Base-by-base conservation (phyloP, 2,797 vertebrate genomes). In the Eulemur rubriventer region DNA sequence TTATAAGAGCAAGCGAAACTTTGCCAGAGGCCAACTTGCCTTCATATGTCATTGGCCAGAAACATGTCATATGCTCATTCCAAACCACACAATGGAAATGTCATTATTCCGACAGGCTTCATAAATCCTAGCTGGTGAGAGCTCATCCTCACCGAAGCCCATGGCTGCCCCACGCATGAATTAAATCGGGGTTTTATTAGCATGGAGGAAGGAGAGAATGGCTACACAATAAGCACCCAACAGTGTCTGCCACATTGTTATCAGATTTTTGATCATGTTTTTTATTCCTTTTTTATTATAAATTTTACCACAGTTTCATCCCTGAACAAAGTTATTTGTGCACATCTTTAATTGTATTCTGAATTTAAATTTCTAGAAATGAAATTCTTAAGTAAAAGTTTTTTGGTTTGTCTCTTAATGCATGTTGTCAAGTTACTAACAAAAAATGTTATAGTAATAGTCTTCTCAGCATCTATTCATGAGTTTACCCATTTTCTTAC, bases 21-120 rank as follows among this genome's bases (percentile, higher is more conserved):
- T 73, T 55, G 38, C 10, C 73, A 20, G 30, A 93, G 35, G n/a
- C 61, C 46, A 38, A 48, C 33, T 86, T 48, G 35, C 10, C 69
- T 63, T 94, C 38, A 28, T 46, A 46, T 84, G 94, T 93, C n/a
- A 91, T 73, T 67, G 30, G 43, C 16, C 18, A 80, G 43, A 91
- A 96, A 35, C 22, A 2, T 80, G 38, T 63, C 97, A 98, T 95
- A 96, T 94, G 61, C 18, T 89, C 13, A 5, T 72, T 59, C 26
- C 57, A 85, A 76, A 65, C 24, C 30, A 81, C 50, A 59, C 30
- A 82, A 38, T 57, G 65, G 35, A 93, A 76, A 57, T 70, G 55
- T 46, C 46, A 83, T 79, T 89, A 38, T 80, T 95, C 52, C 72
- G 67, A 46, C 26, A 76, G 16, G 28, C 18, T 65, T 91, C 33